Evolutionary conservation across 2,113 vertebrate genomes (phyloP).

Genomic region (Otus sunia): DNA sequence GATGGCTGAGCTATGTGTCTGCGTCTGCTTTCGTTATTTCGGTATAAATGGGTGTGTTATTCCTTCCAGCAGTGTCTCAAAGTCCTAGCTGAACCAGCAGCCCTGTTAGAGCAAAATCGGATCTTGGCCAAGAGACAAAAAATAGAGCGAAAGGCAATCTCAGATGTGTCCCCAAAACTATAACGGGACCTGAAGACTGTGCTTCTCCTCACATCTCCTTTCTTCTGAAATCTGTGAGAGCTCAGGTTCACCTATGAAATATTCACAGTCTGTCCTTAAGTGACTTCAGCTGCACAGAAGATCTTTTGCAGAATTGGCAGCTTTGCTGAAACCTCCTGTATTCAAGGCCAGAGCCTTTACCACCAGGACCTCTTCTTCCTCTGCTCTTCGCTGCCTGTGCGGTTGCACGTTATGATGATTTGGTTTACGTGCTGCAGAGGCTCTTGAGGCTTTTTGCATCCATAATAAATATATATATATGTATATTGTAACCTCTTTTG

Average conservation of each 20-base stretch:
- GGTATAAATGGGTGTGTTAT: not conserved
- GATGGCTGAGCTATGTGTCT: not conserved
- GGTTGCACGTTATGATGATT: not conserved
- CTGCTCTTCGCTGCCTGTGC: fast-evolving
- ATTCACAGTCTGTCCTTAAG: slow-evolving; percentile 44
- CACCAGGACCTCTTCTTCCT: not conserved
- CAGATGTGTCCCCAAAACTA: not conserved
- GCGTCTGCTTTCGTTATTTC: not conserved
- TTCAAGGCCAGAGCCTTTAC: not conserved
- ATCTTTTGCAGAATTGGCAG: slow-evolving; percentile 6
- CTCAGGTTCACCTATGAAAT: slow-evolving; percentile 47
- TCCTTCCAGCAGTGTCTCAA: not conserved
- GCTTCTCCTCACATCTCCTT: not conserved
- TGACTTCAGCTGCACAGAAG: slow-evolving; percentile 9
- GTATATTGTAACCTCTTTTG: not conserved
- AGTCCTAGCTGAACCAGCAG: not conserved
- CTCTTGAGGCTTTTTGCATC: not conserved
- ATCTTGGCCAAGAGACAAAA: not conserved
- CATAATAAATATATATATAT: not conserved
- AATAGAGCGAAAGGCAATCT: not conserved
- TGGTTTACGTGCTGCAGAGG: not conserved
- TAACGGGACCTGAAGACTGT: not conserved
- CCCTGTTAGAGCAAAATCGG: not conserved
- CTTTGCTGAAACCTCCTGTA: not conserved
- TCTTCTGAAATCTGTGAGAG: not conserved